A percentile compares a stretch with the other conserved stretches of the same genome.
Conservation (phyloP, 2,888 invertebrate genomes). For the Furcula furcula region DNA sequence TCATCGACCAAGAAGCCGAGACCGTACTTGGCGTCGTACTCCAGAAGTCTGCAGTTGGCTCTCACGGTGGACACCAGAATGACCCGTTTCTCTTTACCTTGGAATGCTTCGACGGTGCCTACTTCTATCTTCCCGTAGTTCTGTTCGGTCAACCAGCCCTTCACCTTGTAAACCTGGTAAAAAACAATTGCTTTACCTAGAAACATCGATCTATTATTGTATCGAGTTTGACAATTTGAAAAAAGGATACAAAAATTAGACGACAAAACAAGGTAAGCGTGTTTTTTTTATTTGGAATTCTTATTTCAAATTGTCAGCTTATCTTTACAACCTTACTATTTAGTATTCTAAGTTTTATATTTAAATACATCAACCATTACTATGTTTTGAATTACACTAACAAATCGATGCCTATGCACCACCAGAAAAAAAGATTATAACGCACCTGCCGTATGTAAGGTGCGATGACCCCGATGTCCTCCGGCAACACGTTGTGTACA, state of each 20-base stretch:
- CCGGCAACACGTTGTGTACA: constrained; percentile 73
- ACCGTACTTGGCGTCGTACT: constrained; percentile 75
- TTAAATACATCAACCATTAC: too few relatives aligned
- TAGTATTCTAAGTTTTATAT: too few relatives aligned
- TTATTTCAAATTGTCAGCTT: too few relatives aligned
- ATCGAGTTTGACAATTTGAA: too few relatives aligned
- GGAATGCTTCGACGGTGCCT: constrained; percentile 93
- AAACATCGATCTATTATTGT: too few relatives aligned
- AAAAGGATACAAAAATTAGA: too few relatives aligned
- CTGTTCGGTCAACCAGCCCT: constrained; percentile 49
- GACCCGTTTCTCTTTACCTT: constrained; percentile 91
- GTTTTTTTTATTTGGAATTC: too few relatives aligned
- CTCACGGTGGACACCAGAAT: constrained; percentile 91
- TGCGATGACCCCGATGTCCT: constrained; percentile 93
- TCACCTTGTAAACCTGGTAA: constrained; percentile 66
- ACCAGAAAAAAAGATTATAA: constrained; percentile 1
- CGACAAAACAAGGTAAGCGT: too few relatives aligned
- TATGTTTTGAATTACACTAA: too few relatives aligned
- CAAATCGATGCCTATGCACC: too few relatives aligned
- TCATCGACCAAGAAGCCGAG: constrained; percentile 78
- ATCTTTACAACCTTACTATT: too few relatives aligned
- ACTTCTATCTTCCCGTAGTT: constrained; percentile 78
- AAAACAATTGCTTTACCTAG: neutral
- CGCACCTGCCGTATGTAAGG: constrained; percentile 94
- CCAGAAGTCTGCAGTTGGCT: constrained; percentile 77